phyloP scores from a whole-genome alignment of 64 coral and sea anemone genomes.

The Montipora capricornis region DNA sequence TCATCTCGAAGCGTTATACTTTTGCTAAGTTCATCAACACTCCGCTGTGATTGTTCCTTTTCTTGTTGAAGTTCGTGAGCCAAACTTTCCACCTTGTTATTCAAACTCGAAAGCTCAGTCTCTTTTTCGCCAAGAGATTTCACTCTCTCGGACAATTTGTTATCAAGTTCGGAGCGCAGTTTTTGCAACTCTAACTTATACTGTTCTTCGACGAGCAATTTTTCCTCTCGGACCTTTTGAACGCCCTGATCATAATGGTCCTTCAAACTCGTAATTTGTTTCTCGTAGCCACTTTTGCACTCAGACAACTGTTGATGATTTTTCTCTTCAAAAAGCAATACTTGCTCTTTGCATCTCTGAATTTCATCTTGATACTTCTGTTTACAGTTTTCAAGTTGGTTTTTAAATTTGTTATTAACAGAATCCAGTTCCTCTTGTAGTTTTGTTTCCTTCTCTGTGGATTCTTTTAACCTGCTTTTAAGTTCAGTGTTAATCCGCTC shows the following conservation, averaged over 20 bases:
- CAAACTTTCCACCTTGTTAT: constrained; percentile 56
- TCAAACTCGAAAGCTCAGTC: constrained; percentile 56
- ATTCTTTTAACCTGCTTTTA: constrained; percentile 50
- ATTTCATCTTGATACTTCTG: constrained; percentile 69
- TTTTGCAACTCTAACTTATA: constrained; percentile 76
- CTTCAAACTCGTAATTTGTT: constrained; percentile 41
- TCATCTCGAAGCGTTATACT: constrained; percentile 87
- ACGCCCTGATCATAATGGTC: constrained; percentile 30
- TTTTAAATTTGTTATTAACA: constrained; percentile 59
- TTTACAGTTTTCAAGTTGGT: constrained; percentile 79
- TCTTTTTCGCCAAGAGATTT: constrained; percentile 60
- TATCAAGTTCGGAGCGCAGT: constrained; percentile 52
- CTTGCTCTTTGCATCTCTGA: constrained; percentile 76
- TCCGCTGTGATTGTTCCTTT: constrained; percentile 61
- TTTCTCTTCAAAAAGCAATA: constrained; percentile 74
- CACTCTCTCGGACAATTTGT: constrained; percentile 51
- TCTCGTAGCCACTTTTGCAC: constrained; percentile 50
- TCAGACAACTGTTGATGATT: constrained; percentile 27
- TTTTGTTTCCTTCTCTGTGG: constrained; percentile 31
- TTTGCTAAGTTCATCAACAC: constrained; percentile 78
- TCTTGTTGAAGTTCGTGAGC: constrained; percentile 34
- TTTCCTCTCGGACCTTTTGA: constrained; percentile 55
- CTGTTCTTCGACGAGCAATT: constrained; percentile 68
- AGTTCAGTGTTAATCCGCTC: constrained; percentile 71
- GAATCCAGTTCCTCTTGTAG: constrained; percentile 62